Evolutionary conservation across 2,113 vertebrate species (phyloP).

Genomic region (Daboia siamensis): DNA sequence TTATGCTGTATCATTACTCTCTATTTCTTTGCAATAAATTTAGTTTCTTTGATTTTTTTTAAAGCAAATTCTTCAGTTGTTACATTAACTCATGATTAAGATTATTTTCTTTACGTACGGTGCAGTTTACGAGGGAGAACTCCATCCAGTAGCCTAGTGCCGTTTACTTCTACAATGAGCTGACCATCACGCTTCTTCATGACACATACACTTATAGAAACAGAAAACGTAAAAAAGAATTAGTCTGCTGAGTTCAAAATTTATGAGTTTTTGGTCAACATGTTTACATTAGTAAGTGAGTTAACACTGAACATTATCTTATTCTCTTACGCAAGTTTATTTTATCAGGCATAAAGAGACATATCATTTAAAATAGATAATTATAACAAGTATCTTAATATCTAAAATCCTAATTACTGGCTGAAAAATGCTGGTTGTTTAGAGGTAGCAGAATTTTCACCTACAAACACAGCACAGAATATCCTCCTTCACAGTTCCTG

Average conservation of each 20-base stretch:
- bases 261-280: rapidly evolving
- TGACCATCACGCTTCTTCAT: neutral
- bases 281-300: neutral
- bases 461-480: neutral
- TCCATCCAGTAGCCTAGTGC: neutral
- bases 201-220: constrained; percentile 49
- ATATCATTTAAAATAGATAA: neutral
- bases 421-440: neutral
- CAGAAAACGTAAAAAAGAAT: constrained; percentile 7
- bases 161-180: constrained; percentile 50
- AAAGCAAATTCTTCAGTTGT: neutral
- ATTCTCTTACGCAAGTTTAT: neutral
- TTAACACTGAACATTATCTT: neutral
- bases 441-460: neutral
- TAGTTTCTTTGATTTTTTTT: neutral
- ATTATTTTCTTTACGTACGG: constrained; percentile 45
- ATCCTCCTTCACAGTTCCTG: no score
- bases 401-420: neutral
- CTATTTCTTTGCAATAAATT: neutral
- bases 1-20: neutral
- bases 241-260: neutral
- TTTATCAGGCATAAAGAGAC: neutral
- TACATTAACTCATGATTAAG: neutral
- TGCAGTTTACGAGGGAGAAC: constrained; percentile 18
- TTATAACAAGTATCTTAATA: neutral